phyloP scores from a whole-genome alignment of 35 echinoderm and acorn worm genomes.

The Eucidaris tribuloides region DNA sequence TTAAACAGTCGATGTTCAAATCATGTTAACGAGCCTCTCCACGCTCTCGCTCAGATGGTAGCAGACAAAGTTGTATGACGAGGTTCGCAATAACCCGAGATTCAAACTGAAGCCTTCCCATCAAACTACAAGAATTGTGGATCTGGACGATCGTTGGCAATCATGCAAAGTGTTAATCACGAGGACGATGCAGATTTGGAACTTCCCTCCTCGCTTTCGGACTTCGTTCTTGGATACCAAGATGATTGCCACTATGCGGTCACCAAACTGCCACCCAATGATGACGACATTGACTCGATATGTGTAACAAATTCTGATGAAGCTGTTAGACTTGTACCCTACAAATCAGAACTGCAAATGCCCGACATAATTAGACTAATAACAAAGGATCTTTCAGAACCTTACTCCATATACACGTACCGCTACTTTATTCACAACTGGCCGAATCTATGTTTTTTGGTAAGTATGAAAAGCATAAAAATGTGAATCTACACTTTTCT shows the following conservation, averaged over 20 bases:
- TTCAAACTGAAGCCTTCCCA: not conserved
- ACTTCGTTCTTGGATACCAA: slow-evolving; percentile 85
- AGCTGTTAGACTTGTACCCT: slow-evolving; percentile 64
- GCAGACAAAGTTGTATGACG: not conserved
- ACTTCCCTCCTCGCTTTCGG: slow-evolving; percentile 68
- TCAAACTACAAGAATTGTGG: too few species aligned
- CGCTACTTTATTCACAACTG: slow-evolving; percentile 99
- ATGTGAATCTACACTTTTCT: too few species aligned
- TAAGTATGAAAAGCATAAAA: slow-evolving; percentile 53
- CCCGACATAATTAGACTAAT: slow-evolving; percentile 96
- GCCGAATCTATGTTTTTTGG: slow-evolving; percentile 97
- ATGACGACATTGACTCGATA: slow-evolving; percentile 81
- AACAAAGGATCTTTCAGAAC: slow-evolving; percentile 98
- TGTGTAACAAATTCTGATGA: slow-evolving; percentile 25
- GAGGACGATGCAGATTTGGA: slow-evolving; percentile 46
- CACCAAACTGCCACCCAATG: slow-evolving; percentile 63
- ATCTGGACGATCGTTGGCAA: not conserved
- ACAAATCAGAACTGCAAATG: slow-evolving; percentile 98
- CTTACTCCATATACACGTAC: slow-evolving; percentile 99
- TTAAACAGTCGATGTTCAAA: not conserved
- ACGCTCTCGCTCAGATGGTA: slow-evolving; percentile 5
- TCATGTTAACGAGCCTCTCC: slow-evolving; percentile 6
- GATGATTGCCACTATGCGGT: slow-evolving; percentile 43
- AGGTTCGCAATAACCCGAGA: not conserved
- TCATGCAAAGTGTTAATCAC: slow-evolving; percentile 17